Evolutionary conservation across 2,888 invertebrate genomes (phyloP), one percentile per base, ranked within the genome.

Genomic region (Tipula confusa): DNA sequence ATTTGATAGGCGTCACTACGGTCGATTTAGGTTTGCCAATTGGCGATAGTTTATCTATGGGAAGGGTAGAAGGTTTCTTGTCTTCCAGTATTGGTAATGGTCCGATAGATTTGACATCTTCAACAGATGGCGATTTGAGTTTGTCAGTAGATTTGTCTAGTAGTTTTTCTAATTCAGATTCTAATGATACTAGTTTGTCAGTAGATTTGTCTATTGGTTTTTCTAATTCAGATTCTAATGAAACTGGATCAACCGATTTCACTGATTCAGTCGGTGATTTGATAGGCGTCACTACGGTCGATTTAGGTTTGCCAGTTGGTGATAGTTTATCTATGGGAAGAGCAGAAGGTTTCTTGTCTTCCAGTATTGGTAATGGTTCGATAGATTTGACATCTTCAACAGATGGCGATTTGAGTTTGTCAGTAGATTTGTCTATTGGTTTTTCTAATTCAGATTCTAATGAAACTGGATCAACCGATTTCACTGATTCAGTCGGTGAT

Each of bases 11-110:
- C n/a, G 81, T 29, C 1, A 31, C 7, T n/a, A 7, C n/a, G 3
- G 2, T 31, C 13, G 81, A 81, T 81, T 81, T 81, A n/a, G 80
- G 24, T 9, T 38, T 81, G 9, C 87, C 87, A 4, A n/a, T n/a
- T 38, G 43, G 64, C 2, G 24, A 64, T 18, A 24, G 24, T 64
- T 64, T 64, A 13, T 24, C 64, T 24, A 64, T 9, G 6, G 7
- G 24, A 24, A 64, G 24, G 24, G 24, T 24, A 24, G 64, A 18
- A 15, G 18, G 7, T 64, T 64, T 64, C 24, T 24, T 5, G 9
- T 24, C 64, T 7, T 64, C 64, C 13, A 24, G 18, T 1, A 1
- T 24, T 24, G 24, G 18, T 18, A 64, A 64, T 7, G 9, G 9
- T 24, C 18, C 48, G 5, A 48, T 9, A 33, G 33, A 33, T 1